Base-by-base conservation (phyloP, 2,113 vertebrate species). In the Callaeas wilsoni region DNA sequence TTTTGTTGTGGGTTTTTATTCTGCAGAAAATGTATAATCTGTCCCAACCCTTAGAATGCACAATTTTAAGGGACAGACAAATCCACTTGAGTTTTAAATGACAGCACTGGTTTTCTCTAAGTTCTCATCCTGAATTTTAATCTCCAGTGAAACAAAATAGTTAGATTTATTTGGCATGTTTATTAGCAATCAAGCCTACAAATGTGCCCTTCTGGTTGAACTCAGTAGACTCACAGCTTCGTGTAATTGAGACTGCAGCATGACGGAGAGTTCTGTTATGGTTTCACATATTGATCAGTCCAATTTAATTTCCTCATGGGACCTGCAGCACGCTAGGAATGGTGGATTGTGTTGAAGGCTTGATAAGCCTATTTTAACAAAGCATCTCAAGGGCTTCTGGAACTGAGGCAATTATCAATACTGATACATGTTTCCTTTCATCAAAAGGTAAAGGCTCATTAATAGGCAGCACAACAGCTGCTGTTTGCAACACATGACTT, bases 181-280 rank as follows among this genome's bases (percentile, higher is more conserved):
- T 62, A 57, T 95, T 68, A 87, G 50, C 57, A 86, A 77, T 94
- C 59, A 76, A 89, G 32, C n/a, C 82, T 79, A 62, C 79, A 88
- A 93, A 96, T 87, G 53, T 94, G 65, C 62, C 64, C 62, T 95
- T 84, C 44, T 91, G 60, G 21, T 68, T 95, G 76, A 96, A 92
- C 85, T 88, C 73, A 10, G 50, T 37, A 81, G 64, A 77, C 62
- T 76, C 69, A 29, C 20, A 86, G 60, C 76, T 50, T 83, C 21
- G 4, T 37, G 52, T 96, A 90, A 96, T 76, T 92, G 75, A 94
- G 89, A 41, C 63, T 70, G 84, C 82, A 78, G 77, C 65, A 55
- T 50, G 76, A 84, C 78, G 77, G 79, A 62, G 82, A 73, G 57
- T 63, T 79, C 37, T 77, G 25, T 81, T 94, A 39, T 19, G 35